Base-by-base conservation (phyloP, 2,113 vertebrate species). In the Pelvicachromis taeniatus region DNA sequence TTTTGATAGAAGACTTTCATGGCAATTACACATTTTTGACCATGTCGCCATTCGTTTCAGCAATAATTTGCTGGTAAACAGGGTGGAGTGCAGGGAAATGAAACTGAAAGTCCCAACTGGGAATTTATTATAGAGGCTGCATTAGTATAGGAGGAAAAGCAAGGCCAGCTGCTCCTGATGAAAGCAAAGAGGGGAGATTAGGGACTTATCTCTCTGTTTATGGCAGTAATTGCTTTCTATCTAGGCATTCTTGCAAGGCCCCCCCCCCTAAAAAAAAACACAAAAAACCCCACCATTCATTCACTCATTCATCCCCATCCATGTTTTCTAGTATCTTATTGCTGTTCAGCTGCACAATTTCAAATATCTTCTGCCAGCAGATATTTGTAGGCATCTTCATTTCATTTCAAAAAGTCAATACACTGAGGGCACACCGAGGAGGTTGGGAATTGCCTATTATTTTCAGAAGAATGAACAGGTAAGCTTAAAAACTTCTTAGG, bases 111-210 rank as follows among this genome's bases (percentile, higher is more conserved):
- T 89, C 91, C 88, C 92, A 83, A 50, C 8, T 86, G 93, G 92
- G 92, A 91, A 83, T 89, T 88, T 83, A 85, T 86, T 21, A 53
- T 59, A 11, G 70, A 82, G 78, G 84, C 59, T 83, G 83, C 81
- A 84, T 93, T 92, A 89, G 88, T 58, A 77, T 84, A 91, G 84
- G 83, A 87, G 80, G 73, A 86, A 90, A 77, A 82, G 78, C 85
- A 80, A 84, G 38, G 52, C 89, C 35, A 78, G 85, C 81, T 85
- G 77, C 85, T 81, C 63, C 55, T 63, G 84, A 82, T 91, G 86
- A 94, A 86, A 86, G 78, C 81, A 85, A 63, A 78, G 63, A 79
- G 83, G 35, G 81, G 77, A 87, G 86, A 88, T 87, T 33, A 88
- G 88, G 83, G 87, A 91, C 81, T 86, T 89, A 84, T 79, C 68